Percentiles rank a stretch among this genome's conserved stretches.
These are phyloP conservation scores for Achatina immaculata DNA, from an alignment of 1,140 invertebrate species.

Conservation along the genomic window DNA sequence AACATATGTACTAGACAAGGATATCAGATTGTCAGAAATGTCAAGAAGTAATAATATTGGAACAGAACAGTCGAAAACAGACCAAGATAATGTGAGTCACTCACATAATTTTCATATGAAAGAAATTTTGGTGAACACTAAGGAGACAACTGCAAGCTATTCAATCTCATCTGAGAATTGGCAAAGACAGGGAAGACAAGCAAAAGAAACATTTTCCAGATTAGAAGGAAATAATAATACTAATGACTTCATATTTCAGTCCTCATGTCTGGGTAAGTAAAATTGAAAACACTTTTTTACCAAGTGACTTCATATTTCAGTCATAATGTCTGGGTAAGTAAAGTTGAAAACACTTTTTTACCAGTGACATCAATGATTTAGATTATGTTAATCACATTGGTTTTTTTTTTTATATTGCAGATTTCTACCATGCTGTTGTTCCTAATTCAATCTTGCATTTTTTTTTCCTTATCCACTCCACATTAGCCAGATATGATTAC, in stretches of 20 bases:
- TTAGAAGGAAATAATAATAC: constrained; percentile 13
- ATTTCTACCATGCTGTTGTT: too few species aligned
- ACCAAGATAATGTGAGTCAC: background rate
- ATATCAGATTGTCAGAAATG: background rate
- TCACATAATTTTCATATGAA: background rate
- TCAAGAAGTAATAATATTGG: background rate
- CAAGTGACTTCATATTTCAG: too few species aligned
- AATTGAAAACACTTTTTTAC: too few species aligned
- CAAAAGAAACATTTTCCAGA: constrained; percentile 25
- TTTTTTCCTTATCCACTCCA: too few species aligned
- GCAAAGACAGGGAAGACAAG: background rate
- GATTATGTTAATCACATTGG: too few species aligned
- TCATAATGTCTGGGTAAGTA: too few species aligned
- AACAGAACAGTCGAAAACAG: background rate
- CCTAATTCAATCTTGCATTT: too few species aligned
- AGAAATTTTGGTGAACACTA: too few species aligned
- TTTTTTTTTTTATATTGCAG: too few species aligned
- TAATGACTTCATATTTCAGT: constrained; percentile 24
- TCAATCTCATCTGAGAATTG: background rate
- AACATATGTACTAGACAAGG: background rate
- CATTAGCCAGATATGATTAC: too few species aligned
- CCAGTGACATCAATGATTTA: too few species aligned
- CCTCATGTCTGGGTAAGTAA: constrained; percentile 22
- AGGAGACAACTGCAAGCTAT: background rate
- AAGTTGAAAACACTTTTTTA: too few species aligned